Base-by-base conservation (phyloP, 2,113 vertebrate species). In the Anas platyrhynchos region DNA sequence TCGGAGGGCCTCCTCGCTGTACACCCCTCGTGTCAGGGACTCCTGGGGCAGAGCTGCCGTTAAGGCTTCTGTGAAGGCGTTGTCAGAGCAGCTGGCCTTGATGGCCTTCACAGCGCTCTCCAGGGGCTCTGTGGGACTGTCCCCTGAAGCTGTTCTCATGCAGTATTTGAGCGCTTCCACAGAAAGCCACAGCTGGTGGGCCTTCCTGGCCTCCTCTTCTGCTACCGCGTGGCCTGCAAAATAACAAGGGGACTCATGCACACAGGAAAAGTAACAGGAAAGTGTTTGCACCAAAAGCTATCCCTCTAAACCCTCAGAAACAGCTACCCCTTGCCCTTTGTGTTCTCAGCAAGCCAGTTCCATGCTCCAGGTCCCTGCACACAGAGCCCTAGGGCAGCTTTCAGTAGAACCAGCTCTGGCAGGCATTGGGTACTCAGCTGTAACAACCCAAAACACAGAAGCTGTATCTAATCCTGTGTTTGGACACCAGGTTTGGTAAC, bases 171-270 rank as follows among this genome's bases (percentile, higher is more conserved):
- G 97, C 0, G 99, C 99, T 95, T 99, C 99, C 13, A 99, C 98
- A 0, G 99, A 99, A 1, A 99, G 98, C 99, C 99, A 99, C n/a
- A 99, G 98, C 91, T 99, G 98, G 81, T 99, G 99, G 65, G 99
- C 99, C 95, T 98, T 99, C 50, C 98, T 98, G 29, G 99, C 99
- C 88, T 98, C 98, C 69, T 99, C 99, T 85, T 99, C 99, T 1
- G 99, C 99, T 9, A 96, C 94, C 1, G 98, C 98, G 1, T 99
- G 99, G 94, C 99, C 99, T 99, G 97, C 13, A 67, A 65, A 52
- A 48, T 8, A 26, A 84, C 41, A 46, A 80, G 17, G 41, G 31
- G 29, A 20, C 34, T 5, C 21, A 10, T 4, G 0, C 0, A 0
- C 2, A 23, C 0, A 0, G 31, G 31, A 27, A 5, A 7, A 46